These are phyloP conservation scores for Poeciliopsis presidionis DNA, from an alignment of 2,797 vertebrate genomes.

Conservation along the genomic window DNA sequence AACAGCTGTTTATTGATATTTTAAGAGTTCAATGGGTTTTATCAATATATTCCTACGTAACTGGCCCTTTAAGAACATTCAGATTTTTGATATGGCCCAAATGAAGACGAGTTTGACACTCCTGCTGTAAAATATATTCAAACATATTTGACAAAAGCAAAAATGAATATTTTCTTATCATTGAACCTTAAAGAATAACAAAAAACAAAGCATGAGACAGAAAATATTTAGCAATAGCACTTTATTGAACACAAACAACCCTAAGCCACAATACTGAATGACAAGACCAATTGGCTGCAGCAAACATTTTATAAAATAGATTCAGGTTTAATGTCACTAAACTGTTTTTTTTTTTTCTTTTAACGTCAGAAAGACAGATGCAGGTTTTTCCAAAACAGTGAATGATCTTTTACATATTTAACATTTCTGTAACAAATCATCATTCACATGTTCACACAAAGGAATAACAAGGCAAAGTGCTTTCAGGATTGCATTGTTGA, in stretches of 20 bases:
- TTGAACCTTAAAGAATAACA: neutral
- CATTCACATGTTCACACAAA: constrained; percentile 82
- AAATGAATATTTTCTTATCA: neutral
- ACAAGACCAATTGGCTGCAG: constrained; percentile 83
- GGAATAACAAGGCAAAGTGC: constrained; percentile 86
- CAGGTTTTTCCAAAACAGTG: constrained; percentile 84
- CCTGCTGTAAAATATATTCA: neutral
- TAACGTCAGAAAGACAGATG: constrained; percentile 86
- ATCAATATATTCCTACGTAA: too few species aligned
- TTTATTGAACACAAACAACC: constrained; percentile 92
- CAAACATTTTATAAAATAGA: constrained; percentile 88
- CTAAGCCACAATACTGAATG: constrained; percentile 89
- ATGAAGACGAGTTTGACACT: too few species aligned
- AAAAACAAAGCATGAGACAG: constrained; percentile 33
- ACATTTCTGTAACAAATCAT: constrained; percentile 83
- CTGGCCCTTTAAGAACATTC: too few species aligned
- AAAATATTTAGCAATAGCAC: constrained; percentile 87
- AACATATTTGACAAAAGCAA: neutral
- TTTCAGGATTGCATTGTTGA: constrained; percentile 87
- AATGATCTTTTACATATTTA: constrained; percentile 86
- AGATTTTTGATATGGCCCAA: too few species aligned
- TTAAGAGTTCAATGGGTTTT: too few species aligned
- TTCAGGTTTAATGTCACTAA: constrained; percentile 84
- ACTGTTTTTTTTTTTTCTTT: constrained; percentile 78
- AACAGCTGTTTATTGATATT: too few species aligned